phyloP scores from a whole-genome alignment of 2,888 invertebrate species.

The Odontocolon sp. region DNA sequence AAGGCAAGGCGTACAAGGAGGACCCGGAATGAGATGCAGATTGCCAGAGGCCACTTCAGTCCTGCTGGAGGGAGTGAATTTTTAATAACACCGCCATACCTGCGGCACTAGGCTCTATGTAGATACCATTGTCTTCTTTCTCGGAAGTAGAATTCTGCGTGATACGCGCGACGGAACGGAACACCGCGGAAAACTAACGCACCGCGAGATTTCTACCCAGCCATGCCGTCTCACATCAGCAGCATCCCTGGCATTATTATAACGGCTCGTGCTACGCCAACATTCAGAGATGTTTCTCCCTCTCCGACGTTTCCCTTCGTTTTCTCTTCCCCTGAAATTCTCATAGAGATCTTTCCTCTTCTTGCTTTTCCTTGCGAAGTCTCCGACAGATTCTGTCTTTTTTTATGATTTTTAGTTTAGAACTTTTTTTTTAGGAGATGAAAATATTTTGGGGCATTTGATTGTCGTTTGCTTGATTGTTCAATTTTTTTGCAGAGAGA shows the following conservation, averaged over 20 bases:
- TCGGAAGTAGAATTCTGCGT: slow-evolving; percentile 37
- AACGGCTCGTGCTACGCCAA: slow-evolving; percentile 4
- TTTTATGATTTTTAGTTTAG: neutral
- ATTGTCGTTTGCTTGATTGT: neutral
- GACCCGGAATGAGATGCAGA: slow-evolving; percentile 80
- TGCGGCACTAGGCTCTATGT: slow-evolving; percentile 65
- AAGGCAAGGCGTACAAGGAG: slow-evolving; percentile 53
- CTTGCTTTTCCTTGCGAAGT: neutral
- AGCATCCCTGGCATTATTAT: slow-evolving; percentile 10
- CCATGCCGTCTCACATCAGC: slow-evolving; percentile 29
- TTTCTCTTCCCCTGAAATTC: neutral
- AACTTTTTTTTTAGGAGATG: neutral
- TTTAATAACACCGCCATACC: slow-evolving; percentile 80
- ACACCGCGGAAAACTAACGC: slow-evolving; percentile 39
- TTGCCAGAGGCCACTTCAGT: slow-evolving; percentile 80
- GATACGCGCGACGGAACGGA: slow-evolving; percentile 23
- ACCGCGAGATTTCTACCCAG: slow-evolving; percentile 18
- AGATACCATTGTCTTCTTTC: slow-evolving; percentile 58
- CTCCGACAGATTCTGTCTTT: neutral
- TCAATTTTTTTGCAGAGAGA: neutral
- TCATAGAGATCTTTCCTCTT: slow-evolving; percentile 8
- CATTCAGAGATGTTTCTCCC: no score
- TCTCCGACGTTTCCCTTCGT: neutral
- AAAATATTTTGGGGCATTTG: no score
- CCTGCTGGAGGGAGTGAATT: slow-evolving; percentile 78